phyloP scores from a whole-genome alignment of 2,888 invertebrate genomes.

The Pyrocoelia pectoralis region DNA sequence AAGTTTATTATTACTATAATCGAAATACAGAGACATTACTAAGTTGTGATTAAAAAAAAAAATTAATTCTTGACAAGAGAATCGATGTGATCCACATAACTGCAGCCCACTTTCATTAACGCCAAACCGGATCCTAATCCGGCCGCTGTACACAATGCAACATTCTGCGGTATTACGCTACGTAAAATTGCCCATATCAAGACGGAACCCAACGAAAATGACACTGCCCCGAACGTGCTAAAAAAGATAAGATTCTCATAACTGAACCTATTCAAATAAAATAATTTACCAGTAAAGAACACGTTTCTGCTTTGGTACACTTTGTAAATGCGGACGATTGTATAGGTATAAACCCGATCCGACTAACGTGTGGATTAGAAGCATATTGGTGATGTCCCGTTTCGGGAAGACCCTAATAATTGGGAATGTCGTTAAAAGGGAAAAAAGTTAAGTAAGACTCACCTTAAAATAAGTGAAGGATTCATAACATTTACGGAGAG shows the following conservation, averaged over 20 bases:
- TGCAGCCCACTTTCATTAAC: conserved; percentile 61
- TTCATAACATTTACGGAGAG: conserved; percentile 87
- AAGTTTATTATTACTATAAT: background rate
- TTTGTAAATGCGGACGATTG: conserved; percentile 77
- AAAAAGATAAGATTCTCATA: conserved; percentile 38
- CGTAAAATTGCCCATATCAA: conserved; percentile 88
- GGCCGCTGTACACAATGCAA: conserved; percentile 70
- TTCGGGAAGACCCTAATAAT: conserved; percentile 73
- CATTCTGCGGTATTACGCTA: conserved; percentile 77
- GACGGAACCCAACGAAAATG: conserved; percentile 91
- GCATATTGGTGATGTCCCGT: conserved; percentile 80
- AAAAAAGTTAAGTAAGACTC: background rate
- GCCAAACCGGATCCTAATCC: conserved; percentile 76
- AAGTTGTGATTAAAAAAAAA: conserved; percentile 1
- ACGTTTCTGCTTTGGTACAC: conserved; percentile 68
- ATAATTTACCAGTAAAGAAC: conserved; percentile 75
- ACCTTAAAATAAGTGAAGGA: conserved; percentile 75
- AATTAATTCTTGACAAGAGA: conserved; percentile 33
- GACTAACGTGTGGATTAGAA: conserved; percentile 80
- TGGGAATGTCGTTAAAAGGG: background rate
- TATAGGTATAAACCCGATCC: conserved; percentile 87
- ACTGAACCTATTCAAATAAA: background rate
- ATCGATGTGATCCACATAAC: conserved; percentile 56
- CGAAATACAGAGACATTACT: background rate
- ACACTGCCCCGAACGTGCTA: conserved; percentile 73